Evolutionary conservation across 2,113 vertebrate genomes (phyloP).

Genomic region (Brachyhypopomus gauderio): DNA sequence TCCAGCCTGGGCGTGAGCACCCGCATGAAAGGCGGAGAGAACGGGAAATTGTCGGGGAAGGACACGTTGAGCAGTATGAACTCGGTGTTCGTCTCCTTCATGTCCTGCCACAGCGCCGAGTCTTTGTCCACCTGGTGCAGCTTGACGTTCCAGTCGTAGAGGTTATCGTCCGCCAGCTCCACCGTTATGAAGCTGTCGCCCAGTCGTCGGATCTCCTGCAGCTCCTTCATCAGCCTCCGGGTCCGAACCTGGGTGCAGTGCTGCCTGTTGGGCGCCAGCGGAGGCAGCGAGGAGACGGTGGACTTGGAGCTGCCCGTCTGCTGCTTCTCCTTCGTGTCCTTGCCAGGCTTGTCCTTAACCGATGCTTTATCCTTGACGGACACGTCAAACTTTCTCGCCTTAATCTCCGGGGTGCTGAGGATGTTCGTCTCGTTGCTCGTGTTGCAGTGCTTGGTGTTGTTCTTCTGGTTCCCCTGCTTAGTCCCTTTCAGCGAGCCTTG

Average conservation of each 20-base stretch:
- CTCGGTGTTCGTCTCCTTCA: conserved; percentile 99
- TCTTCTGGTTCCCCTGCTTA: conserved; percentile 84
- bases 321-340: conserved; percentile 78
- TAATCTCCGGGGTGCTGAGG: conserved; percentile 80
- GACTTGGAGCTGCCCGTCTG: conserved; percentile 68
- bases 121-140: conserved; percentile 99
- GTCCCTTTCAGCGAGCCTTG: conserved; percentile 88
- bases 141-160: conserved; percentile 99
- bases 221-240: conserved; percentile 97
- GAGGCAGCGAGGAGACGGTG: conserved; percentile 71
- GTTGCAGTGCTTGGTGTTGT: conserved; percentile 83
- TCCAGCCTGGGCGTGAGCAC: conserved; percentile 95
- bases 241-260: conserved; percentile 97
- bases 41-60: conserved; percentile 98
- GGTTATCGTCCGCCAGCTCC: conserved; percentile 98
- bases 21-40: conserved; percentile 98
- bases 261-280: conserved; percentile 84
- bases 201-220: conserved; percentile 95
- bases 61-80: conserved; percentile 97
- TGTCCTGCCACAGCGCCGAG: conserved; percentile 99
- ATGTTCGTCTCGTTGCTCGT: conserved; percentile 80
- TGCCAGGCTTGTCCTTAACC: conserved; percentile 71
- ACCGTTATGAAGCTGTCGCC: conserved; percentile 98
- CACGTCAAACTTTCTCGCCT: conserved; percentile 81
- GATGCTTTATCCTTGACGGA: conserved; percentile 78